Evolutionary conservation across 2,113 vertebrate species (phyloP).

Genomic region (Elanus axillaris): DNA sequence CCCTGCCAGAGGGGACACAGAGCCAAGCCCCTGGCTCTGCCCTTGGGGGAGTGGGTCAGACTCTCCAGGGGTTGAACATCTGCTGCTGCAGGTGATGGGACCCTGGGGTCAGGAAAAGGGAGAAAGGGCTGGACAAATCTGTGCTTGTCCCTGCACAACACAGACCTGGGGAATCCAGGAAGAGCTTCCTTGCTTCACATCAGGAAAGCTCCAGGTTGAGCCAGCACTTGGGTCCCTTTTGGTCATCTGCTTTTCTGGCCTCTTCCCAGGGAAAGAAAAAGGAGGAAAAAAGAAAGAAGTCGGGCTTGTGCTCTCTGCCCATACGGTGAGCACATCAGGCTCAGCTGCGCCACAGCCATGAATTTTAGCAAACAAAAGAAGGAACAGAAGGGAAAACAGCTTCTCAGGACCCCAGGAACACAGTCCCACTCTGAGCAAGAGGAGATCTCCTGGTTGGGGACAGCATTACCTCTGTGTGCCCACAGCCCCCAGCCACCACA

Average conservation of each 20-base stretch:
- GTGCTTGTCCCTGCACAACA: accelerated
- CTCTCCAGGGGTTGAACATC: background rate
- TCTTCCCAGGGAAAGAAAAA: background rate
- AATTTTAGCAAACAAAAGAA: background rate
- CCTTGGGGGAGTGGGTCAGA: accelerated
- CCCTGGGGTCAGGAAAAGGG: background rate
- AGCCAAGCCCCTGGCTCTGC: background rate
- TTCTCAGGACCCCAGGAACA: background rate
- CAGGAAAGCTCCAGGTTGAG: background rate
- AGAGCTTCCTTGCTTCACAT: background rate
- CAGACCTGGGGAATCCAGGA: background rate
- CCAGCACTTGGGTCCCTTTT: accelerated
- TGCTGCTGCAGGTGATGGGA: accelerated
- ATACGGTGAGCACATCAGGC: background rate
- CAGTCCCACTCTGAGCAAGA: accelerated
- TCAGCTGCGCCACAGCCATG: background rate
- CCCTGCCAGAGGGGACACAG: background rate
- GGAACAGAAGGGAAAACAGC: background rate
- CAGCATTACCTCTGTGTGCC: accelerated
- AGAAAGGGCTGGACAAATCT: background rate
- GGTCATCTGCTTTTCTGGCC: background rate
- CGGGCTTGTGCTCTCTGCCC: background rate
- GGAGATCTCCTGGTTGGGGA: background rate
- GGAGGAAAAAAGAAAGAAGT: background rate
- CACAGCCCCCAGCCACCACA: background rate